Base-by-base conservation (phyloP, 2,113 vertebrate species). In the Nesogale talazaci region DNA sequence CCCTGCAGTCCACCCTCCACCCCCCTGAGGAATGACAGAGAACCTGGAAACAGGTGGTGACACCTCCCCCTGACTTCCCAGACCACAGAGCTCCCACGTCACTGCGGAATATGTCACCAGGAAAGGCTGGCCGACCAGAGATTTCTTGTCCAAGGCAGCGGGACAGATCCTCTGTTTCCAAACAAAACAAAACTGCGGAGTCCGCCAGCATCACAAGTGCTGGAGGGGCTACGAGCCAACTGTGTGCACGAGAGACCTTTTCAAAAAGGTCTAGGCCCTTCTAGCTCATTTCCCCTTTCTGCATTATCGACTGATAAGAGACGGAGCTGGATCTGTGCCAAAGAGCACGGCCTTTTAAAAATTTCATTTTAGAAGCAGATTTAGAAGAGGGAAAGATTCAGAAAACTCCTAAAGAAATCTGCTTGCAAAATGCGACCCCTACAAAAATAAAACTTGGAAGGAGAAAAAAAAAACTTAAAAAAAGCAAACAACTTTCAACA, bases 401-500 rank as follows among this genome's bases (percentile, higher is more conserved):
- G 56, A 42, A 78, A 95, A 92, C 19, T 27, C 72, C 57, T 75
- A 3, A 67, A 40, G 31, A 79, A 80, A 22, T 19, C 82, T 93
- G 69, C 56, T 70, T 83, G 81, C 86, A 83, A 90, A 95, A 89
- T 88, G 67, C 22, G 19, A 61, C 59, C 27, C 83, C 74, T 88
- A 15, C 11, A 29, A 80, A 80, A 34, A 61, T n/a, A 46, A 61
- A 86, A n/a, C n/a, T n/a, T n/a, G n/a, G n/a, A n/a, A n/a, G n/a
- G n/a, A n/a, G n/a, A n/a, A n/a, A n/a, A n/a, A n/a, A n/a, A n/a
- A 52, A 52, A 52, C 14, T 52, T 46, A 88, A 16, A 11, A 29
- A 80, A 80, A 34, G 52, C 31, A 46, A 61, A 87, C 38, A 23
- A 22, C 14, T 65, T 85, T 90, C 61, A 56, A 86, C 31, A 77